Percentiles rank a stretch among this genome's conserved stretches.
phyloP scores from a whole-genome alignment of 2,888 invertebrate genomes.

The Linnaemya vulpina region DNA sequence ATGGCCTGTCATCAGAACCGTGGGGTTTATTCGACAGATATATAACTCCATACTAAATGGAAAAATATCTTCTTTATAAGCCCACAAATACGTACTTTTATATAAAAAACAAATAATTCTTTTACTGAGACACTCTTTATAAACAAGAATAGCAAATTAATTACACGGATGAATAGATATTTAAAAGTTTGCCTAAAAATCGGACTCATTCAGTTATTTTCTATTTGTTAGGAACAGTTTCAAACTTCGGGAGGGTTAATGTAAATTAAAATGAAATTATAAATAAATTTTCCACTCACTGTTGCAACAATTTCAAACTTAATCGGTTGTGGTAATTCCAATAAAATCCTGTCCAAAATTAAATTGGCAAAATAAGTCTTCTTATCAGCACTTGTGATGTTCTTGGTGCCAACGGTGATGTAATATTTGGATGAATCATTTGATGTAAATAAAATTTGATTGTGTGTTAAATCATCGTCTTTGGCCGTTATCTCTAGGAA shows the following conservation, averaged over 20 bases:
- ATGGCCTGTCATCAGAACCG: too few species aligned
- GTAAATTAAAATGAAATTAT: background rate
- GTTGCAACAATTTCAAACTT: slow-evolving; percentile 75
- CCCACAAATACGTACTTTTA: too few species aligned
- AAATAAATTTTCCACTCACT: slow-evolving; percentile 62
- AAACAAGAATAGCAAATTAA: too few species aligned
- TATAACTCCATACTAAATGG: too few species aligned
- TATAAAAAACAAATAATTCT: too few species aligned
- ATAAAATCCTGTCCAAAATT: slow-evolving; percentile 70
- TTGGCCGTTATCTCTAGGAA: slow-evolving; percentile 74
- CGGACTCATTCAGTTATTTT: too few species aligned
- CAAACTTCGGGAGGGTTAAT: background rate
- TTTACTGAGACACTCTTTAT: too few species aligned
- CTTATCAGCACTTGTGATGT: slow-evolving; percentile 56
- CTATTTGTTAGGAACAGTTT: too few species aligned
- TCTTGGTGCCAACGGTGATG: slow-evolving; percentile 68
- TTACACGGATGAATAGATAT: too few species aligned
- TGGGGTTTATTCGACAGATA: too few species aligned
- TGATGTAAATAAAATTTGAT: slow-evolving; percentile 74
- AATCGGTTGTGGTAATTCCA: slow-evolving; percentile 70
- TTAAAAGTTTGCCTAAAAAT: too few species aligned
- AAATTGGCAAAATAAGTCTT: slow-evolving; percentile 74
- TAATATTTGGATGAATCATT: slow-evolving; percentile 66
- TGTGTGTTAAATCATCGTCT: slow-evolving; percentile 75
- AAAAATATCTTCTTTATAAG: too few species aligned